phyloP scores from a whole-genome alignment of 2,797 vertebrate species.

The Ctenopoma multispine region DNA sequence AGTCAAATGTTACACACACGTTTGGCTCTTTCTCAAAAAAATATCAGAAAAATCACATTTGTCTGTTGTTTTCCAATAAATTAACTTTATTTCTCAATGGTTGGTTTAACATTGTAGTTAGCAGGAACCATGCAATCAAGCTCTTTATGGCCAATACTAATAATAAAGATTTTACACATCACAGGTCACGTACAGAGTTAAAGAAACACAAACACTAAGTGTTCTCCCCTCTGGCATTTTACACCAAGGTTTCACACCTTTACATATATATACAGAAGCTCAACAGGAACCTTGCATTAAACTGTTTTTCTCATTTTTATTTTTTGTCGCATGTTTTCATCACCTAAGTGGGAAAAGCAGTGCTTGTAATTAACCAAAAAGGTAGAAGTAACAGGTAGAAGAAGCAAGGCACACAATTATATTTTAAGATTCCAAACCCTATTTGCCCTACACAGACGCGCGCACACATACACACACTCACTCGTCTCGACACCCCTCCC shows the following conservation, averaged over 20 bases:
- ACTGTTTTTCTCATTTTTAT: not conserved
- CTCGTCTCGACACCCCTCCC: conserved; percentile 44
- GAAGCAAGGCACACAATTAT: conserved; percentile 95
- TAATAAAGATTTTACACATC: conserved; percentile 87
- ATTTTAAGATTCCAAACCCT: conserved; percentile 76
- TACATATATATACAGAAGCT: conserved; percentile 95
- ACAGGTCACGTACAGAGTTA: conserved; percentile 86
- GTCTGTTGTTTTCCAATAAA: conserved; percentile 79
- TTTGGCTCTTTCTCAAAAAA: too few species aligned
- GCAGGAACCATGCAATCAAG: conserved; percentile 96
- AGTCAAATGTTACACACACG: not conserved
- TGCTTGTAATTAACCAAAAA: conserved; percentile 88
- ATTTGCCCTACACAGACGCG: conserved; percentile 65
- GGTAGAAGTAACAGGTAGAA: conserved; percentile 85
- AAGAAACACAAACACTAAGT: conserved; percentile 89
- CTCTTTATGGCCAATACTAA: conserved; percentile 90
- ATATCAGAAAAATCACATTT: not conserved
- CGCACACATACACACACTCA: conserved; percentile 25
- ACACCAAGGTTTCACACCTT: conserved; percentile 79
- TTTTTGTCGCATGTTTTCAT: conserved; percentile 67
- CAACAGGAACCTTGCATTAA: conserved; percentile 84
- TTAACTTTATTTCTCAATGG: conserved; percentile 92
- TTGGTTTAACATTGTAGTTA: conserved; percentile 74
- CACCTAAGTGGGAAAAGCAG: conserved; percentile 85
- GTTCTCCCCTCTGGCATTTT: conserved; percentile 83